These are phyloP conservation scores for Cheracebus regulus DNA, from an alignment of 2,797 vertebrate genomes.

Conservation along the genomic window DNA sequence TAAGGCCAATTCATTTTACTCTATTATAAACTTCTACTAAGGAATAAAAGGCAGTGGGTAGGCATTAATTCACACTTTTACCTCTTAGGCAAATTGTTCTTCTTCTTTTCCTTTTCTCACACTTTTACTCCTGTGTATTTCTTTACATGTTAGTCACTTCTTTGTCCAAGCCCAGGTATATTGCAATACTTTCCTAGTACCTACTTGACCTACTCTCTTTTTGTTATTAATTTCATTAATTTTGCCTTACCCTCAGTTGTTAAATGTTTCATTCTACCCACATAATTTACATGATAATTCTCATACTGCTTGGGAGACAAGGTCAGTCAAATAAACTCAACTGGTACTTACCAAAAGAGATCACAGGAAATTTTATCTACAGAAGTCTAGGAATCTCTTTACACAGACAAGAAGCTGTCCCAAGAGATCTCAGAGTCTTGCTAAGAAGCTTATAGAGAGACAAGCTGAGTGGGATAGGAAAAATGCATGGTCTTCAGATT, in stretches of 20 bases:
- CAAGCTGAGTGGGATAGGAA: background rate
- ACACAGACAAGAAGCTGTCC: background rate
- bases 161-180: background rate
- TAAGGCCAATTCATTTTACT: background rate
- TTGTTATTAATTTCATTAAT: background rate
- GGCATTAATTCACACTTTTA: background rate
- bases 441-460: background rate
- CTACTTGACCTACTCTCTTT: background rate
- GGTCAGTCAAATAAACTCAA: background rate
- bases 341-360: background rate
- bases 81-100: background rate
- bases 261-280: background rate
- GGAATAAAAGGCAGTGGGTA: background rate
- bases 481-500: background rate
- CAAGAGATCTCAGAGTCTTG: background rate
- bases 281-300: background rate
- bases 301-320: background rate
- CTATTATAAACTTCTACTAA: background rate
- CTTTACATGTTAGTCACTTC: background rate
- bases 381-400: background rate
- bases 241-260: background rate
- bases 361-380: background rate
- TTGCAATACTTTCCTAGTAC: background rate
- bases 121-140: background rate
- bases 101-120: background rate